Base-by-base conservation (phyloP, 2,113 vertebrate genomes). In the Myodes glareolus region DNA sequence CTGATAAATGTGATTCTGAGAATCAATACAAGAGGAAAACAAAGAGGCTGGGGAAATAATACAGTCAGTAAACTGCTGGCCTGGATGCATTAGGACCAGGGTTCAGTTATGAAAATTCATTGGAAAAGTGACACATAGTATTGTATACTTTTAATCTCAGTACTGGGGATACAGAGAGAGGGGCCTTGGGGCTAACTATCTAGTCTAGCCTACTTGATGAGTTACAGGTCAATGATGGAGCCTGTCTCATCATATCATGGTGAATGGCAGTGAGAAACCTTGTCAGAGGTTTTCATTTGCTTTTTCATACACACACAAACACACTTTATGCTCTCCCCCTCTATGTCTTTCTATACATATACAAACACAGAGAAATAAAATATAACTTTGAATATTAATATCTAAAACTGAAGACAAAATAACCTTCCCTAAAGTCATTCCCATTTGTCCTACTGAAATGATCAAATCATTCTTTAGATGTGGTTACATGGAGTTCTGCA, bases 11-110 rank as follows among this genome's bases (percentile, higher is more conserved):
- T 19, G 52, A 77, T 16, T 0, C 3, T 80, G 23, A 61, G 3
- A 88, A 92, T 84, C 92, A 73, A 82, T 89, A 55, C n/a, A 63
- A 73, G 39, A 81, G 10, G 68, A 92, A 89, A 10, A 27, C 0
- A 52, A 1, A 42, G 50, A 82, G 77, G 4, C 27, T 42, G 39
- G 4, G 13, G 12, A 29, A 61, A 16, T 42, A 61, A 23, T 7
- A 61, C 23, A 29, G n/a, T 42, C 21, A 42, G n/a, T 84, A 65
- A 85, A 85, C 23, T 31, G 58, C 58, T 65, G 65, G 25, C 23
- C 50, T 84, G 55, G 23, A 1, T 42, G 25, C n/a, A 42, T 5
- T 10, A 27, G 3, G 81, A 8, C 0, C 55, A 5, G 39, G 9
- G n/a, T 85, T 85, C n/a, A 19, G 21, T 67, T 86, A 8, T 65